These are phyloP conservation scores for Sebastes aleutianus DNA, from an alignment of 2,797 vertebrate genomes.

Conservation along the genomic window DNA sequence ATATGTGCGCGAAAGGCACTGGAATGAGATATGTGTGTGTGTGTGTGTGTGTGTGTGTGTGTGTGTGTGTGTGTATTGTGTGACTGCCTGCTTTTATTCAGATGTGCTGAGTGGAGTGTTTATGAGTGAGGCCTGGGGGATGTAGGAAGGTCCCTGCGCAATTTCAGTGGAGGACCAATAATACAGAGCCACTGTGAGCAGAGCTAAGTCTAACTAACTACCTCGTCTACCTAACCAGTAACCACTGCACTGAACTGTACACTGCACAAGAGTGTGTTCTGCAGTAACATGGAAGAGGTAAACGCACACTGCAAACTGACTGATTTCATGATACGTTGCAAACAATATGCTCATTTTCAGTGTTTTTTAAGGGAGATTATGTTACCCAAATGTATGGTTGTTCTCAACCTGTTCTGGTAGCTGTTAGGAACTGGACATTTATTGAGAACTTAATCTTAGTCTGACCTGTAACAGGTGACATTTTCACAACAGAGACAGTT, in stretches of 20 bases:
- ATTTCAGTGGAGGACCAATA: constrained; percentile 60
- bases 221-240: constrained; percentile 21
- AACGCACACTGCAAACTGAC: background rate
- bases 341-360: background rate
- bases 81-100: constrained; percentile 55
- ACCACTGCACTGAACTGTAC: background rate
- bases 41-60: background rate
- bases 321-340: background rate
- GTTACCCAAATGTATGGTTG: background rate
- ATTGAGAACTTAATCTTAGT: background rate
- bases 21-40: constrained; percentile 17
- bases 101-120: constrained; percentile 71
- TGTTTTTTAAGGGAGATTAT: background rate
- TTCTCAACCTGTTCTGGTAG: background rate
- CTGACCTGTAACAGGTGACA: background rate
- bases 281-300: background rate
- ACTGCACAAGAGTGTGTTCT: background rate
- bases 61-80: constrained; percentile 9
- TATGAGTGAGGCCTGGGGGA: constrained; percentile 58
- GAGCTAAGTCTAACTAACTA: constrained; percentile 36
- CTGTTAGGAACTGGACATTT: background rate
- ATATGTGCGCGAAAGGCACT: constrained; percentile 16
- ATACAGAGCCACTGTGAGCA: constrained; percentile 20
- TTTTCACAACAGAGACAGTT: background rate
- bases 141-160: constrained; percentile 63